These are phyloP conservation scores for Atrichornis clamosus DNA, from an alignment of 2,113 vertebrate genomes.

Conservation along the genomic window DNA sequence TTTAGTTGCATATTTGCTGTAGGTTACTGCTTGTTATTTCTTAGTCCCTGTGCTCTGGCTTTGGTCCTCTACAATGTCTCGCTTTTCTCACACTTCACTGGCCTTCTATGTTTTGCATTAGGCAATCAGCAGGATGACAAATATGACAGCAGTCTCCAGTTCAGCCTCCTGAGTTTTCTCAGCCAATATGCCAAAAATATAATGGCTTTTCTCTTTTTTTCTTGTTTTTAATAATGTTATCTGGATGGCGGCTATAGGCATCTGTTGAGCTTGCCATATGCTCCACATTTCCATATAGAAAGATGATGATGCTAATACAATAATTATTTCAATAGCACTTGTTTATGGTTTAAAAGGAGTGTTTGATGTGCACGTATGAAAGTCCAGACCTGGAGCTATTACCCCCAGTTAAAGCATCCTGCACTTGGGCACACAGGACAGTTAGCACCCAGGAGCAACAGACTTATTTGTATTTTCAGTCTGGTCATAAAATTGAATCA, in stretches of 20 bases:
- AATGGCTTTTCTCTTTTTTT: constrained; percentile 29
- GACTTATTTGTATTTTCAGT: constrained; percentile 17
- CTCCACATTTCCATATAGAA: constrained; percentile 1
- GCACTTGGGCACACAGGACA: not conserved
- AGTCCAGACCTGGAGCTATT: constrained; percentile 26
- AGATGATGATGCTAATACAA: constrained; percentile 44
- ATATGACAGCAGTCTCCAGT: not conserved
- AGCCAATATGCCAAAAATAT: not conserved
- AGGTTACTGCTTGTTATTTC: not conserved
- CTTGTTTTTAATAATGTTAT: not conserved
- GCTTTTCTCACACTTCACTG: not conserved
- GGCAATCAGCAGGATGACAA: constrained; percentile 38
- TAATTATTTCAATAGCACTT: constrained; percentile 35
- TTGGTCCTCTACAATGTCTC: not conserved
- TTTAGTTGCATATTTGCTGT: not conserved
- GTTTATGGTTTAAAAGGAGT: constrained; percentile 12
- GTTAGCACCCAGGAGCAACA: not conserved
- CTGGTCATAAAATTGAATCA: constrained; percentile 8
- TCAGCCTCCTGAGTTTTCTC: constrained; percentile 13
- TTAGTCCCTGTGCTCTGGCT: not conserved
- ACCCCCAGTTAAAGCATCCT: constrained; percentile 19
- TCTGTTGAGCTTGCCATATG: constrained; percentile 27
- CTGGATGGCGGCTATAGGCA: not conserved
- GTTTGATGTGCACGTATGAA: not conserved
- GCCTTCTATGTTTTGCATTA: constrained; percentile 13